Conservation (phyloP, 2,113 vertebrate genomes). For the Trochalopteron elliotii region DNA sequence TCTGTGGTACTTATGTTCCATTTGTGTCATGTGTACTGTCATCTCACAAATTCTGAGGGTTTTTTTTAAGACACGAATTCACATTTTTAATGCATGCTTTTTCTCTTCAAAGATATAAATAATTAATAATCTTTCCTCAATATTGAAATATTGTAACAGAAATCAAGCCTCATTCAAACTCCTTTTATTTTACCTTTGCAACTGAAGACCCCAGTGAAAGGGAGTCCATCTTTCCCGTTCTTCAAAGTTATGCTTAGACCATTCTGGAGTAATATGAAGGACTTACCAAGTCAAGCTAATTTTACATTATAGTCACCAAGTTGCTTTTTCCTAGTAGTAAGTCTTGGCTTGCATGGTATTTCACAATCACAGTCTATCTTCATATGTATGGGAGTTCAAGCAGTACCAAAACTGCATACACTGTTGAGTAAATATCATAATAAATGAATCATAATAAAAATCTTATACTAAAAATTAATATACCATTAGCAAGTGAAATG, state of each 20-base stretch:
- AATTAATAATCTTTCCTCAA: background rate
- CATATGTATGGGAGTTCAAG: background rate
- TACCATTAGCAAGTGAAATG: background rate
- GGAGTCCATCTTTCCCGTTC: background rate
- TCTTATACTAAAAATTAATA: background rate
- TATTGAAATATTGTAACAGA: background rate
- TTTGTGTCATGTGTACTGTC: background rate
- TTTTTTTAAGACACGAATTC: background rate
- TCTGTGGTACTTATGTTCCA: background rate
- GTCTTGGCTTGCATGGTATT: background rate
- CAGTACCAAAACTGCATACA: background rate
- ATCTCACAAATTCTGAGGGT: background rate
- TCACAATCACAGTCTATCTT: background rate
- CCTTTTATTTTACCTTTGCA: background rate
- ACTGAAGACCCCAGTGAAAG: background rate
- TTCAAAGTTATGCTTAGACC: background rate
- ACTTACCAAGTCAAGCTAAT: background rate
- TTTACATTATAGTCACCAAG: background rate
- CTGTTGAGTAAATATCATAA: background rate
- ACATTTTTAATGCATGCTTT: background rate
- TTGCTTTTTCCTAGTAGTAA: background rate
- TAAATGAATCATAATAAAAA: background rate
- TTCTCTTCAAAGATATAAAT: background rate
- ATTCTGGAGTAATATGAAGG: background rate
- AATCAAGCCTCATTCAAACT: background rate